These are phyloP conservation scores for Drosophila subsilvestris DNA, from an alignment of 2,888 invertebrate genomes.

Conservation along the genomic window DNA sequence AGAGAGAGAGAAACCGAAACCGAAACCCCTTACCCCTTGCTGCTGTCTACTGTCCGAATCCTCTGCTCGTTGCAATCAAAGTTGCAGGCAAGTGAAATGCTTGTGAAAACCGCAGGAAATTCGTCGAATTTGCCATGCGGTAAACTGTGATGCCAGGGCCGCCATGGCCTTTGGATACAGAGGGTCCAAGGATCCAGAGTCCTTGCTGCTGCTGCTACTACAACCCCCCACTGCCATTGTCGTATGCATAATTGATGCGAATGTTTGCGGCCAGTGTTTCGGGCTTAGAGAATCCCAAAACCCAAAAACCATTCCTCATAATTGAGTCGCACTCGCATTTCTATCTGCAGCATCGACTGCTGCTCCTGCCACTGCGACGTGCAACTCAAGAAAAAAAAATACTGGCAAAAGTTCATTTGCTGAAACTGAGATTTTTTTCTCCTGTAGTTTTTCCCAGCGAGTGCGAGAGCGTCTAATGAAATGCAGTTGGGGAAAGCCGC, in stretches of 20 bases:
- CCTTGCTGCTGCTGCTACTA: conserved; percentile 2
- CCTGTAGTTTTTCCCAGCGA: conserved; percentile 2
- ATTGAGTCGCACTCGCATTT: conserved; percentile 62
- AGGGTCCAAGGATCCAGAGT: background rate
- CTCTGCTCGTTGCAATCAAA: conserved; percentile 53
- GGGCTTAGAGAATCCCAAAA: conserved; percentile 57
- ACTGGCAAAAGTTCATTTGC: conserved; percentile 50
- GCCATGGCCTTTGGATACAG: conserved; percentile 44
- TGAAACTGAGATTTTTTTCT: conserved; percentile 45
- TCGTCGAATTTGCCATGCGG: conserved; percentile 80
- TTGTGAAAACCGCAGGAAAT: conserved; percentile 75
- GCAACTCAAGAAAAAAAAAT: conserved; percentile 11
- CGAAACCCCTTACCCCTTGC: too few relatives aligned
- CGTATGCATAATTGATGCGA: conserved; percentile 81
- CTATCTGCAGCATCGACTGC: conserved; percentile 9
- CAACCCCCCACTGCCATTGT: conserved; percentile 57
- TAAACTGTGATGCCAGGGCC: conserved; percentile 59
- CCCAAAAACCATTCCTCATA: conserved; percentile 65
- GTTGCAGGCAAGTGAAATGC: conserved; percentile 69
- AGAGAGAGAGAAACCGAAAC: too few relatives aligned
- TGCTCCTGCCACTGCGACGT: background rate
- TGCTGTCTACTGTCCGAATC: too few relatives aligned
- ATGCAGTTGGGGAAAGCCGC: conserved; percentile 49
- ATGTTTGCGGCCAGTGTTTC: conserved; percentile 68
- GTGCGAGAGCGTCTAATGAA: conserved; percentile 41